Percentiles rank a stretch among this genome's conserved stretches.
These are phyloP conservation scores for Arion vulgaris DNA, from an alignment of 1,140 invertebrate species.

Conservation along the genomic window DNA sequence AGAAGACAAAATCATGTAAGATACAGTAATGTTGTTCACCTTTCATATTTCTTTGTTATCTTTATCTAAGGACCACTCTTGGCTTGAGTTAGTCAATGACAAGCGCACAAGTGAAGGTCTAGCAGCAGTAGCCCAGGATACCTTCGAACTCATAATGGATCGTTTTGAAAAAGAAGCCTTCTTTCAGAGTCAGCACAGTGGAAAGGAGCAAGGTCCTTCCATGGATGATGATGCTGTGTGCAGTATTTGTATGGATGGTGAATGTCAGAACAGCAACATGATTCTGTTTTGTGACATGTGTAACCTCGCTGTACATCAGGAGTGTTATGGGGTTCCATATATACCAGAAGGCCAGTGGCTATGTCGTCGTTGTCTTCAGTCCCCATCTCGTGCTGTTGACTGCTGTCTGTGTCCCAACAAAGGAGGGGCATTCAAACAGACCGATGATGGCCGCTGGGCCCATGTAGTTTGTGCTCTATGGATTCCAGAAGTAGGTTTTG, in stretches of 20 bases:
- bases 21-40: too few species aligned
- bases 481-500: conserved; percentile 99
- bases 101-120: conserved; percentile 69
- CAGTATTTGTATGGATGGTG: conserved; percentile 91
- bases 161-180: conserved; percentile 97
- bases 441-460: conserved; percentile 95
- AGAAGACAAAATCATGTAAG: too few species aligned
- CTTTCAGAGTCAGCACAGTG: conserved; percentile 79
- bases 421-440: conserved; percentile 99
- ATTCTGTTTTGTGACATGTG: conserved; percentile 99
- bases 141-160: conserved; percentile 96
- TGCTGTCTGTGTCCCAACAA: conserved; percentile 98
- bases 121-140: conserved; percentile 76
- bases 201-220: conserved; percentile 64
- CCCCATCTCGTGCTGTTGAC: conserved; percentile 94
- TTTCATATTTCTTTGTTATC: conserved; percentile 32
- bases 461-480: conserved; percentile 99
- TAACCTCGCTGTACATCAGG: conserved; percentile 98
- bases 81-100: conserved; percentile 91
- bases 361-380: conserved; percentile 93
- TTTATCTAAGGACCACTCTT: conserved; percentile 82
- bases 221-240: conserved; percentile 98
- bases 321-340: conserved; percentile 99
- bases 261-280: conserved; percentile 97
- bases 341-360: conserved; percentile 99